A percentile compares a stretch with the other conserved stretches of the same genome.
These are phyloP conservation scores for Gambusia yucatana DNA, from an alignment of 2,797 vertebrate genomes.

Conservation along the genomic window DNA sequence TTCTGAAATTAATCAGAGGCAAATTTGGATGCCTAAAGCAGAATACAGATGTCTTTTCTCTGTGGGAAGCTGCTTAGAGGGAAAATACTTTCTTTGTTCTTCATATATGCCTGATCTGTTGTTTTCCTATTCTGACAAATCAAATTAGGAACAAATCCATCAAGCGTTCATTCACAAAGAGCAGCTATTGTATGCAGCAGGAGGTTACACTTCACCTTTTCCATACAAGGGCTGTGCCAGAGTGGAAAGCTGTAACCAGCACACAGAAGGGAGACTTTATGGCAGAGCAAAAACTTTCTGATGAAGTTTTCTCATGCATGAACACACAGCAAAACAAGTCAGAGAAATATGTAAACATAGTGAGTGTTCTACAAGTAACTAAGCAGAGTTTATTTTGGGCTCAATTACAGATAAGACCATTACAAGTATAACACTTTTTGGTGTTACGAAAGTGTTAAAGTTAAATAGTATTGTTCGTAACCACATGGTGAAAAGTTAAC, in stretches of 20 bases:
- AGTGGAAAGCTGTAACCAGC: conserved; percentile 54
- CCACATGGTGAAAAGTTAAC: neutral
- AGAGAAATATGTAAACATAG: neutral
- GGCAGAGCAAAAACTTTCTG: conserved; percentile 8
- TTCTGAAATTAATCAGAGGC: conserved; percentile 11
- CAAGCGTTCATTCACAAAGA: conserved; percentile 51
- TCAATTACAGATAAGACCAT: neutral
- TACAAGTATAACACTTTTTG: neutral
- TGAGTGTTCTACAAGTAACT: neutral
- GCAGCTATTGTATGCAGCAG: conserved; percentile 54
- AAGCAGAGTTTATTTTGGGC: neutral
- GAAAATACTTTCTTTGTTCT: conserved; percentile 53
- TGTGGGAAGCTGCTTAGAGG: neutral
- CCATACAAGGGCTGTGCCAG: conserved; percentile 39
- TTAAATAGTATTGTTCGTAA: neutral
- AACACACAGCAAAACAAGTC: conserved; percentile 9
- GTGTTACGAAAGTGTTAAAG: neutral
- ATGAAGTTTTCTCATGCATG: conserved; percentile 14
- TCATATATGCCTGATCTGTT: conserved; percentile 23
- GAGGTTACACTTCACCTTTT: conserved; percentile 60
- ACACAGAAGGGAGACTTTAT: conserved; percentile 16
- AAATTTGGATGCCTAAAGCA: conserved; percentile 12
- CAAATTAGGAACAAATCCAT: conserved; percentile 59
- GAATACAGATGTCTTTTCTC: conserved; percentile 14
- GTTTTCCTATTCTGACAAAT: conserved; percentile 55